Evolutionary conservation across 2,888 invertebrate genomes (phyloP), one percentile per base, ranked within the genome.

Genomic region (Scaptomyza tumidula): DNA sequence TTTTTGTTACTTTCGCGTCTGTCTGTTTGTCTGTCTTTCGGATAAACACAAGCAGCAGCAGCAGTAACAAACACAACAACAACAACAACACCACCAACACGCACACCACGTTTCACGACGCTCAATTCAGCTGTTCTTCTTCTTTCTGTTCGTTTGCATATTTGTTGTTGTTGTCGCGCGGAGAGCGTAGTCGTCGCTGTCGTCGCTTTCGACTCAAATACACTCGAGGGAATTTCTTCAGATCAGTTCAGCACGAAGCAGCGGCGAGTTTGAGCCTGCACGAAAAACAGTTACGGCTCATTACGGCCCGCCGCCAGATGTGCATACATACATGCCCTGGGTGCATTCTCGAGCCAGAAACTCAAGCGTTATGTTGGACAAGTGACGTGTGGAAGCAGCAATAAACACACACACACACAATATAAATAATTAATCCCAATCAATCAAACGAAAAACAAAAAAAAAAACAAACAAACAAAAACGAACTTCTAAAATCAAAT

Each of bases 331-430:
- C 11, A 48, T 59, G 45, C 49, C 64, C 55, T 67, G 68, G 68
- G 78, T 84, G 81, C 84, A 83, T 80, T 78, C 75, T 54, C 60
- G 61, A 66, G 68, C 35, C 71, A 71, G 69, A 71, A 75, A 80
- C 71, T 69, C 68, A 82, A 82, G 80, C 80, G 82, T 84, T 78
- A 86, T 86, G 84, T 71, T 76, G 77, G 77, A 79, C 81, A 81
- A 84, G 86, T 84, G 86, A n/a, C n/a, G n/a, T n/a, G n/a, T n/a
- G n/a, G n/a, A 29, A 39, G 3, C 14, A 39, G 39, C 39, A 14
- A 39, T 14, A 39, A 37, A n/a, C 24, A 24, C 24, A 39, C 6
- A 14, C 2, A 14, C 14, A 19, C 19, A 19, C 19, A 19, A 1
- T 9, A 3, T 7, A 64, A 45, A 10, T 16, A 49, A 53, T 61